Evolutionary conservation across 2,888 invertebrate genomes (phyloP).

Genomic region (Tromatobia lineatoria): DNA sequence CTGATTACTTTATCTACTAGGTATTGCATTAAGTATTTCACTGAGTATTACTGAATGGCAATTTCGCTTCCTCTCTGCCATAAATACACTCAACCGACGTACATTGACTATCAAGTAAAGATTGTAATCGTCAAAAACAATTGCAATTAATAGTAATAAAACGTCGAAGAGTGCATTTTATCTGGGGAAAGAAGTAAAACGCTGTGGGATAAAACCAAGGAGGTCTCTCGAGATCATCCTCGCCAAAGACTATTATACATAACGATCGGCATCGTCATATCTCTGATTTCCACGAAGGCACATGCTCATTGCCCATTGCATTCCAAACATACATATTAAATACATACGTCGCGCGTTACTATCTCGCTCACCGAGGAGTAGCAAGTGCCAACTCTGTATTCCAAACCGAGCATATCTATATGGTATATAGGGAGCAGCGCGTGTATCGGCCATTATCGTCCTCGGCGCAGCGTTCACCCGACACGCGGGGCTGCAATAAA

Average conservation of each 20-base stretch:
- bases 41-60: neutral
- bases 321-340: constrained; percentile 40
- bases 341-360: constrained; percentile 3
- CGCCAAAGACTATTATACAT: constrained; percentile 12
- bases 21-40: constrained; percentile 19
- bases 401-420: neutral
- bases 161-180: constrained; percentile 19
- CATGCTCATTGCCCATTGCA: constrained; percentile 24
- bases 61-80: neutral
- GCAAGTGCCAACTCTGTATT: constrained; percentile 54
- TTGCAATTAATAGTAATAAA: constrained; percentile 52
- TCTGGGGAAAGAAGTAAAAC: neutral
- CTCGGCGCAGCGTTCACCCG: constrained; percentile 37
- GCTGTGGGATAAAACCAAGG: constrained; percentile 47
- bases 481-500: constrained; percentile 60
- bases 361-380: constrained; percentile 42
- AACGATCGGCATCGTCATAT: constrained; percentile 50
- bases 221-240: constrained; percentile 53
- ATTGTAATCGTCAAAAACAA: constrained; percentile 32
- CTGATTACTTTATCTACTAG: constrained; percentile 12
- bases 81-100: neutral
- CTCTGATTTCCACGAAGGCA: constrained; percentile 48
- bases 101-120: constrained; percentile 24
- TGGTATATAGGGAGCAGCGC: constrained; percentile 40
- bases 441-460: constrained; percentile 65